phyloP scores from a whole-genome alignment of 2,797 vertebrate genomes.

The Leucoraja ocellata region DNA sequence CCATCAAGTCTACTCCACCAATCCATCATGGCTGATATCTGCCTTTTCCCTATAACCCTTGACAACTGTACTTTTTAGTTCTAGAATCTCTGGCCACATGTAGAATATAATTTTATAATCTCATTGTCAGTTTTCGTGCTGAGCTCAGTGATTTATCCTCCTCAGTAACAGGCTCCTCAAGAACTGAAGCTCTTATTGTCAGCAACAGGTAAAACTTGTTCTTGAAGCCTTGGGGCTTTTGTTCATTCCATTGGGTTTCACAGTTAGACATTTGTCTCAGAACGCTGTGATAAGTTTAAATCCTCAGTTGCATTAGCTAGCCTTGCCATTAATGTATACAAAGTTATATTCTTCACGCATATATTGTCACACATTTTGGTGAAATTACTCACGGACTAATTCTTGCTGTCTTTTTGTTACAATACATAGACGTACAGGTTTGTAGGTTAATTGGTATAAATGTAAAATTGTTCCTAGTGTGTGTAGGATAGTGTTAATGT shows the following conservation, averaged over 20 bases:
- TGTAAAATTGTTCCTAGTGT: no score
- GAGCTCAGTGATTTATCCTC: background rate
- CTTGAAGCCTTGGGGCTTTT: background rate
- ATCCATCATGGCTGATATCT: no score
- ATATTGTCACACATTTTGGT: background rate
- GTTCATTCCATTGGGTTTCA: background rate
- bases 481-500: no score
- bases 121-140: background rate
- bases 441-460: no score
- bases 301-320: background rate
- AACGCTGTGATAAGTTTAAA: background rate
- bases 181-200: background rate
- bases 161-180: background rate
- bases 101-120: background rate
- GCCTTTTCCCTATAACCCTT: no score
- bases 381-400: background rate
- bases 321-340: background rate
- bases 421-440: background rate
- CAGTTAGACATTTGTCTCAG: conserved; percentile 16
- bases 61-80: no score
- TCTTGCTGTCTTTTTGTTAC: no score
- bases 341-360: background rate
- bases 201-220: conserved; percentile 15
- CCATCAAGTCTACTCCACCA: no score
- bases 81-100: no score